Evolutionary conservation across 2,113 vertebrate species (phyloP).

Genomic region (Willisornis vidua): DNA sequence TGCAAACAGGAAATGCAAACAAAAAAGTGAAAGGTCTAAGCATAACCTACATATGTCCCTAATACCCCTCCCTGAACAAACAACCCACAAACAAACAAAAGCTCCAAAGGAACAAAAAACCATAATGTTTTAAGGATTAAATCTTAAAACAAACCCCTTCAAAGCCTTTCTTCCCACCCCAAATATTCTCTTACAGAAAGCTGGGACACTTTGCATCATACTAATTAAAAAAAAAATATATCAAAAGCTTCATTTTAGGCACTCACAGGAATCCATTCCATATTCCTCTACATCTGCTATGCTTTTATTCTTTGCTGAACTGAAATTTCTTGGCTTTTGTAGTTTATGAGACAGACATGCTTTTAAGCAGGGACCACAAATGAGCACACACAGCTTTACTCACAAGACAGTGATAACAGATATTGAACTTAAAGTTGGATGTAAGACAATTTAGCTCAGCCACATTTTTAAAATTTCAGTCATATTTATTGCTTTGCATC

Average conservation of each 20-base stretch:
- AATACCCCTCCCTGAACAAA: not conserved
- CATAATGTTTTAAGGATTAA: not conserved
- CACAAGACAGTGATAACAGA: not conserved
- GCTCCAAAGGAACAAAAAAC: not conserved
- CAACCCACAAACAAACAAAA: not conserved
- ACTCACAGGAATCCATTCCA: not conserved
- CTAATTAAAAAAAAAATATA: not conserved
- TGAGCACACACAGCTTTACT: not conserved
- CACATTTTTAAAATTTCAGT: not conserved
- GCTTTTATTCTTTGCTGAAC: not conserved
- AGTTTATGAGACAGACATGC: not conserved
- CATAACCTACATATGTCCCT: not conserved
- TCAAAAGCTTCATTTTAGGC: not conserved
- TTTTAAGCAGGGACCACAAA: not conserved
- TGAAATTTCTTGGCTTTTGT: not conserved
- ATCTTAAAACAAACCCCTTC: not conserved
- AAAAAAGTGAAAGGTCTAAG: not conserved
- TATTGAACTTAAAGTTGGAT: not conserved
- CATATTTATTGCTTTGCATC: not conserved
- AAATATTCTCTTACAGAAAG: not conserved
- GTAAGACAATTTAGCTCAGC: not conserved
- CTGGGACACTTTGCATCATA: not conserved
- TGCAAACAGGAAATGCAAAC: not conserved
- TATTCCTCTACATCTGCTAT: not conserved
- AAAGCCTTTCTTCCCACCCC: not conserved